Base-by-base conservation (phyloP, 2,113 vertebrate genomes). In the Murina feae region DNA sequence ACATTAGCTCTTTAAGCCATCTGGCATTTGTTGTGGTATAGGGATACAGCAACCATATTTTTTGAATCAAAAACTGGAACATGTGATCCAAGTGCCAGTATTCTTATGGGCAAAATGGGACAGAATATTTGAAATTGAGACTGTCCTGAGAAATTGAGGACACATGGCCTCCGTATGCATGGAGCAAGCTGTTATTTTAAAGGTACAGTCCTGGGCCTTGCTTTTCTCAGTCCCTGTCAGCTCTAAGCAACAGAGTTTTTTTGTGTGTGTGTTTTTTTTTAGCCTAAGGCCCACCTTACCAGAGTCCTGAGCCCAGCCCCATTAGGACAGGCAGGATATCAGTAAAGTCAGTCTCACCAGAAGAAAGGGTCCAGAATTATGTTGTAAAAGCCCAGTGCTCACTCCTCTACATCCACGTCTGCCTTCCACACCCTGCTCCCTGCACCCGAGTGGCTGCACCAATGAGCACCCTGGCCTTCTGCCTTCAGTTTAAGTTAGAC, bases 21-120 rank as follows among this genome's bases (percentile, higher is more conserved):
- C 95, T 97, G 97, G 96, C 97, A 95, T 97, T 96, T 97, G 96
- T 96, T 96, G 97, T 97, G 94, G 92, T 94, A 82, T 79, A 88
- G 85, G 88, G 87, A 85, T 96, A 96, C 95, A 96, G 95, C 96
- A 92, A 97, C 94, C 96, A 96, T 96, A 96, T 97, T 97, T 97
- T 97, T 96, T 94, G 94, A 97, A 95, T 97, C 96, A 97, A 97
- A 96, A 96, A 97, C 66, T 94, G 92, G 95, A 96, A 76, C 94
- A 97, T 79, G 81, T 90, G 90, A 96, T 96, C 88, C 88, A 97
- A 97, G 95, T 95, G 95, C 96, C 94, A 94, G 91, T 86, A 95
- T 95, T 90, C 96, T 96, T 97, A 95, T 92, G 94, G 96, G 95
- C 90, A 93, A 96, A 97, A 94, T 86, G 82, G 94, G 96, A 87